Evolutionary conservation across 2,113 vertebrate genomes (phyloP).

Genomic region (Chrysemys picta): DNA sequence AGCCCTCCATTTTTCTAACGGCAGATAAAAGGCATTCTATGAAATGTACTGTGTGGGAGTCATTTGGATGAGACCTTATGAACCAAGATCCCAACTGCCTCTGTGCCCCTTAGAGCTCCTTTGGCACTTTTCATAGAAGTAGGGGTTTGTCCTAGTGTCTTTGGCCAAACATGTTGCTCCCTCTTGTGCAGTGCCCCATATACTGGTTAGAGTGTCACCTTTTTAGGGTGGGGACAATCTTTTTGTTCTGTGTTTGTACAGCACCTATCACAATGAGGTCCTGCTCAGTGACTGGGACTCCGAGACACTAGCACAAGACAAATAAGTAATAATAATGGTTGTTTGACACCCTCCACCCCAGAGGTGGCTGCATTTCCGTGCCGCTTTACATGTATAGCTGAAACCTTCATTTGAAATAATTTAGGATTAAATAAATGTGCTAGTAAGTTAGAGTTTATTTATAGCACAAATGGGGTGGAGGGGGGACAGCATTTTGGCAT

Average conservation of each 20-base stretch:
- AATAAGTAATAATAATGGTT: not conserved
- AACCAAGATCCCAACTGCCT: accelerated
- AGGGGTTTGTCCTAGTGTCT: not conserved
- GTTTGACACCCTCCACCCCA: not conserved
- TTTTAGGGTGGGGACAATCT: not conserved
- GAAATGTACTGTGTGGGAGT: not conserved
- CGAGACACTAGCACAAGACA: not conserved
- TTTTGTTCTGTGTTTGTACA: not conserved
- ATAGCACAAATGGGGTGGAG: not conserved
- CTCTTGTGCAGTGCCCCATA: not conserved
- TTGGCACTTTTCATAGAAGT: not conserved
- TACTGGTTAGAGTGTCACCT: not conserved
- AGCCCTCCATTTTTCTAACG: not conserved
- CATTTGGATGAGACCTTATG: not conserved
- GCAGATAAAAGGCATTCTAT: not conserved
- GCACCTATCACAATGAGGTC: not conserved
- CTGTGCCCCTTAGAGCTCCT: not conserved
- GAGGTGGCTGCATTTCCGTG: not conserved
- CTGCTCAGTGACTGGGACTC: not conserved
- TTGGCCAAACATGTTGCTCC: not conserved
- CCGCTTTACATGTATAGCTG: not conserved
- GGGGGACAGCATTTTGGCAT: not conserved
- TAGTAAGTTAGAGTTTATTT: not conserved
- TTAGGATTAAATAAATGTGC: not conserved
- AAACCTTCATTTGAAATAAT: not conserved